These are phyloP conservation scores for Sesia apiformis DNA, from an alignment of 2,888 invertebrate species.

Conservation along the genomic window DNA sequence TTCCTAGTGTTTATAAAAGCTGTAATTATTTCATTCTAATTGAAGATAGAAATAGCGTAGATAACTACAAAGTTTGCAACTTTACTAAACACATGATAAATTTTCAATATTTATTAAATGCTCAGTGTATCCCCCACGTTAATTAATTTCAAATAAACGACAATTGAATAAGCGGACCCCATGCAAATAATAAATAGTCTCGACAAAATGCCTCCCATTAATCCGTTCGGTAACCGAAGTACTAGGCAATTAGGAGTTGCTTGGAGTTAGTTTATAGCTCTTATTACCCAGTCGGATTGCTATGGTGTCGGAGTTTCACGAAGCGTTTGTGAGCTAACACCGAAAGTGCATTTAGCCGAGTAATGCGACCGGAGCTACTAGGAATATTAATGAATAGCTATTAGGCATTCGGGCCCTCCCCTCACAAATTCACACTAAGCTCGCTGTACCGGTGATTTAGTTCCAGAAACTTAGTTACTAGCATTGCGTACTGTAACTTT, in stretches of 20 bases:
- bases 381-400: conserved; percentile 54
- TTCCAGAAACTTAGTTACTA: conserved; percentile 4
- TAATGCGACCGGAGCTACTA: conserved; percentile 34
- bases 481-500: not conserved
- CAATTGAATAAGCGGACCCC: conserved; percentile 9
- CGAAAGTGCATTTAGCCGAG: conserved; percentile 58
- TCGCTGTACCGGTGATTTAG: conserved; percentile 15
- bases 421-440: conserved; percentile 10
- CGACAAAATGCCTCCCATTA: conserved; percentile 39
- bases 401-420: conserved; percentile 15
- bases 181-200: conserved; percentile 4
- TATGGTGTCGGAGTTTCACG: conserved; percentile 25
- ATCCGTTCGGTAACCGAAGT: conserved; percentile 37
- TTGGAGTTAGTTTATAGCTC: conserved; percentile 32
- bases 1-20: no score
- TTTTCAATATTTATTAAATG: no score
- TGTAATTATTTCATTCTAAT: no score
- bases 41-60: no score
- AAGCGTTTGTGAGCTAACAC: conserved; percentile 39
- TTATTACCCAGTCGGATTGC: conserved; percentile 32
- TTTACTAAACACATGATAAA: no score
- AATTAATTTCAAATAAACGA: conserved; percentile 5
- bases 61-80: no score
- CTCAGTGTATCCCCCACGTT: no score
- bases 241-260: conserved; percentile 47